Conservation (phyloP, 2,797 vertebrate species). For the Ataeniobius toweri region DNA sequence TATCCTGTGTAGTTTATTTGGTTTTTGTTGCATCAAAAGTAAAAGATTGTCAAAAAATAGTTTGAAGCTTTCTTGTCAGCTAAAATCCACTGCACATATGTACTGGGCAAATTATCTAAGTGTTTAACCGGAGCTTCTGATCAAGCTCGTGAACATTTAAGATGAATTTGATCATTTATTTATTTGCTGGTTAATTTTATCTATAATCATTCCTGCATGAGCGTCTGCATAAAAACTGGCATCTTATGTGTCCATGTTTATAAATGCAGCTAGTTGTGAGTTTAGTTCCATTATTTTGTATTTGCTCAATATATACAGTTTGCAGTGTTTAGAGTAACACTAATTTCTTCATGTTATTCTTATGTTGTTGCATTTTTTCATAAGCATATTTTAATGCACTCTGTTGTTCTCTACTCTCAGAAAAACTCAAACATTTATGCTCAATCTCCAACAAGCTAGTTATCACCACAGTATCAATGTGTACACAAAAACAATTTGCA, state of each 20-base stretch:
- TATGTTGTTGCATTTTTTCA: too few relatives aligned
- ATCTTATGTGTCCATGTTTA: not conserved
- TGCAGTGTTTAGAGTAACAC: not conserved
- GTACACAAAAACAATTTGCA: not conserved
- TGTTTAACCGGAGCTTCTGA: not conserved
- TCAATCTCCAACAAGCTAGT: not conserved
- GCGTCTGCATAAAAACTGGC: not conserved
- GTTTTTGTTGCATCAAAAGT: slow-evolving; percentile 3
- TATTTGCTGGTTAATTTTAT: not conserved
- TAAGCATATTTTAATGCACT: too few relatives aligned
- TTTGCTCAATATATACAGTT: not conserved
- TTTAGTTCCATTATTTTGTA: not conserved
- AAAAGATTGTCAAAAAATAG: not conserved
- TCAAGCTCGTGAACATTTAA: not conserved
- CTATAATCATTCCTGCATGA: not conserved
- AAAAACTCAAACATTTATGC: not conserved
- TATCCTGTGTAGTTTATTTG: not conserved
- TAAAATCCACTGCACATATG: not conserved
- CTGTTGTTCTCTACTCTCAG: too few relatives aligned
- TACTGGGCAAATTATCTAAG: not conserved
- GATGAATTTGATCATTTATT: not conserved
- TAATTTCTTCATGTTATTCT: not conserved
- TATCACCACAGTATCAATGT: not conserved
- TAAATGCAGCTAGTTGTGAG: not conserved
- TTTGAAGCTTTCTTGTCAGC: not conserved